Conservation (phyloP, 2,113 vertebrate genomes). For the Hyaena hyaena region DNA sequence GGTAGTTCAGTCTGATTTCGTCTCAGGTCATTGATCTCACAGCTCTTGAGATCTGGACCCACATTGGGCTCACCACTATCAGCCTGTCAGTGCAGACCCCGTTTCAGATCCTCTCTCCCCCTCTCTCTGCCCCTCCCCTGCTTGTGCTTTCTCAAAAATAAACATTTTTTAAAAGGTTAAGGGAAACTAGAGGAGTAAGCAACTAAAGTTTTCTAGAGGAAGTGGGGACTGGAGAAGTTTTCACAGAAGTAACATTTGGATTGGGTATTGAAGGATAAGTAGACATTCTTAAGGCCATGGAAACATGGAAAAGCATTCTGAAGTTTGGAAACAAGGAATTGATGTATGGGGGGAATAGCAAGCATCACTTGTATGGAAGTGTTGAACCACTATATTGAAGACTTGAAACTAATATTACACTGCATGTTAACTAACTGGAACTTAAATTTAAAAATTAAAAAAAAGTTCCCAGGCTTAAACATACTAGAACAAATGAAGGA, state of each 20-base stretch:
- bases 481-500: not conserved
- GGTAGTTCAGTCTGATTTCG: no score
- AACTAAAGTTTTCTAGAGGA: not conserved
- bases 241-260: slow-evolving; percentile 27
- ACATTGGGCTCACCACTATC: no score
- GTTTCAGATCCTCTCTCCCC: no score
- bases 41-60: no score
- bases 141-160: no score
- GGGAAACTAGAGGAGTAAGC: not conserved
- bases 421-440: no score
- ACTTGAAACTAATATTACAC: no score
- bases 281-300: slow-evolving; percentile 33
- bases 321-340: not conserved
- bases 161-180: not conserved
- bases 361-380: not conserved
- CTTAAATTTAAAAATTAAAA: not conserved
- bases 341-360: not conserved
- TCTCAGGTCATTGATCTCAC: no score
- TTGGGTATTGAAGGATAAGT: not conserved
- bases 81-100: no score
- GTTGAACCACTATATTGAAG: no score
- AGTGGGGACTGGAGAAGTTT: not conserved
- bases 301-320: not conserved
- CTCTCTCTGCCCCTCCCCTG: no score
- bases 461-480: slow-evolving; percentile 2